Percentiles rank a stretch among this genome's conserved stretches.
Conservation (phyloP, 2,797 vertebrate species). For the Chromobotia macracanthus region DNA sequence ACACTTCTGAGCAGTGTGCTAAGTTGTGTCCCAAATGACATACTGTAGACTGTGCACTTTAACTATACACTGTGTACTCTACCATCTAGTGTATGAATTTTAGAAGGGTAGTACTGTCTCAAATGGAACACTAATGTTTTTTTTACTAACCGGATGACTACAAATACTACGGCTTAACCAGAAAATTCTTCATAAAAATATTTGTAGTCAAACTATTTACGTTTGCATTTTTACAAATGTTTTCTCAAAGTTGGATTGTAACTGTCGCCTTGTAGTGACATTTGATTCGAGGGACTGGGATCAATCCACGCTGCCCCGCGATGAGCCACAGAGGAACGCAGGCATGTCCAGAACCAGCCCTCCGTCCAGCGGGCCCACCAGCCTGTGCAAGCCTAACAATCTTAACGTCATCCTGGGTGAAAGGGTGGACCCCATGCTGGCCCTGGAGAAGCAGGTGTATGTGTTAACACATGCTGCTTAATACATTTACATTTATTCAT, state of each 20-base stretch:
- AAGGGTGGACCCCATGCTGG: slow-evolving; percentile 83
- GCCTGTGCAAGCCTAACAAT: slow-evolving; percentile 71
- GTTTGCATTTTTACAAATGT: background rate
- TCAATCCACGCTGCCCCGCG: slow-evolving; percentile 69
- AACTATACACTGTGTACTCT: too few species aligned
- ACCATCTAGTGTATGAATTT: too few species aligned
- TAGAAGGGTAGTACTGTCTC: too few species aligned
- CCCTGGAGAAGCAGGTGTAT: slow-evolving; percentile 92
- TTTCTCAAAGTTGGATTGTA: slow-evolving; percentile 25
- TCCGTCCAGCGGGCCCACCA: slow-evolving; percentile 57
- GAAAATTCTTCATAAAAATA: too few species aligned
- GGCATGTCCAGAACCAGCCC: slow-evolving; percentile 58
- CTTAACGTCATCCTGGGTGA: slow-evolving; percentile 79
- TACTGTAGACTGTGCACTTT: too few species aligned
- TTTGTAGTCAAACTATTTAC: too few species aligned
- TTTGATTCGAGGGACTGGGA: slow-evolving; percentile 89
- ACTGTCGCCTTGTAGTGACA: slow-evolving; percentile 76
- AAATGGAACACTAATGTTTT: too few species aligned
- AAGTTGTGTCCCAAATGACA: too few species aligned
- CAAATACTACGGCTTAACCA: too few species aligned
- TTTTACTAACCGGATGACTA: too few species aligned
- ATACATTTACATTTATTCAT: background rate
- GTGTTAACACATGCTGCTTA: slow-evolving; percentile 52
- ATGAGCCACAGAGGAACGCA: slow-evolving; percentile 65
- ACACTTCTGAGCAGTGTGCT: background rate